Percentiles rank a stretch among this genome's conserved stretches.
These are phyloP conservation scores for Labrus mixtus DNA, from an alignment of 2,113 vertebrate species.

Conservation along the genomic window DNA sequence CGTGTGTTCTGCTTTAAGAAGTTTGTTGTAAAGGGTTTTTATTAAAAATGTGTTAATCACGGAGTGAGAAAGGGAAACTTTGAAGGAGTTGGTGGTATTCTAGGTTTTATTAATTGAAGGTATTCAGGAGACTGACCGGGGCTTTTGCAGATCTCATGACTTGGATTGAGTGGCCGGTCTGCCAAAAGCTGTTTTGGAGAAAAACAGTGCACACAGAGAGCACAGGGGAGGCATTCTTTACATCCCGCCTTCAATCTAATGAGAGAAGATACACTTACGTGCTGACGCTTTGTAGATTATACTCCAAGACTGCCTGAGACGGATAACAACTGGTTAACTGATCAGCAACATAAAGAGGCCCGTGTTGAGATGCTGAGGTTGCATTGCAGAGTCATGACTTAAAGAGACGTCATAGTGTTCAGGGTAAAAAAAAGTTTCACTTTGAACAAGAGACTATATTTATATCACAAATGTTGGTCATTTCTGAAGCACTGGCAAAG, in stretches of 20 bases:
- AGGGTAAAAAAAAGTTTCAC: neutral
- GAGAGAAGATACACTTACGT: slow-evolving; percentile 18
- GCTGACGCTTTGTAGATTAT: neutral
- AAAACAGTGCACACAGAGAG: slow-evolving; percentile 22
- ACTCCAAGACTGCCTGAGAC: neutral
- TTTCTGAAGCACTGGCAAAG: neutral
- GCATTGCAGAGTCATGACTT: neutral
- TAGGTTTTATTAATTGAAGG: slow-evolving; percentile 38
- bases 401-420: neutral
- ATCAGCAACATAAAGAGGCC: neutral
- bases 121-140: slow-evolving; percentile 10
- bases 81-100: slow-evolving; percentile 20
- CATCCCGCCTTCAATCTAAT: slow-evolving; percentile 1
- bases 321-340: neutral
- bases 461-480: neutral
- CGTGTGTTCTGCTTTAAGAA: too few relatives aligned
- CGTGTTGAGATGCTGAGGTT: neutral
- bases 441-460: too few relatives aligned
- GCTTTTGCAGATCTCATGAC: slow-evolving; percentile 61
- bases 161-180: slow-evolving; percentile 47
- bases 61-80: neutral
- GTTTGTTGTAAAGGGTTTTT: too few relatives aligned
- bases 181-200: slow-evolving; percentile 63
- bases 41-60: neutral
- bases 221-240: slow-evolving; percentile 39